Percentiles rank a stretch among this genome's conserved stretches.
Evolutionary conservation across 2,113 vertebrate genomes (phyloP).

Genomic region (Salvelinus alpinus): DNA sequence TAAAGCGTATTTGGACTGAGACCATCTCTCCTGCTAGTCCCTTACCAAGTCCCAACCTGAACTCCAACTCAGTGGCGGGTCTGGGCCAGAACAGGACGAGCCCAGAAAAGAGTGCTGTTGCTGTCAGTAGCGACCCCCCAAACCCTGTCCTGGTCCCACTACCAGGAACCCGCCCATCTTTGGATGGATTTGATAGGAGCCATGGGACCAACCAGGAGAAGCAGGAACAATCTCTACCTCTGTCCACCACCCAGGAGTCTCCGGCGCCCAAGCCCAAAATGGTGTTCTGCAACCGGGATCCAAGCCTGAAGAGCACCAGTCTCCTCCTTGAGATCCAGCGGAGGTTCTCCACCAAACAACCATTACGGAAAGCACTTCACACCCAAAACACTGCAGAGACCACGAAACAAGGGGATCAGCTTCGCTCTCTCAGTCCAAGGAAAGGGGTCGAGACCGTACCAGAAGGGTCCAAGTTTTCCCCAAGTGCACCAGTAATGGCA

Average conservation of each 20-base stretch:
- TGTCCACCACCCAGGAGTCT: background rate
- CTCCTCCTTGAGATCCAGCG: conserved; percentile 10
- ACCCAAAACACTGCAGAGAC: background rate
- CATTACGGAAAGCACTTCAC: background rate
- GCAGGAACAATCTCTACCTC: background rate
- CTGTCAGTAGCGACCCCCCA: conserved; percentile 63
- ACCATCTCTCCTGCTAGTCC: conserved; percentile 23
- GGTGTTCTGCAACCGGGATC: conserved; percentile 11
- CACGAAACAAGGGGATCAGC: background rate
- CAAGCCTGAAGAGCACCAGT: conserved; percentile 4
- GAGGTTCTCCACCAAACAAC: conserved; percentile 9
- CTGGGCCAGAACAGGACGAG: conserved; percentile 26
- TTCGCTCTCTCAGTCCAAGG: background rate
- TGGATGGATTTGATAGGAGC: background rate
- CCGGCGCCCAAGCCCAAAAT: conserved; percentile 11
- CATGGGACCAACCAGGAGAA: too few species aligned
- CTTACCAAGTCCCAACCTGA: background rate
- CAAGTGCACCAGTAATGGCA: background rate
- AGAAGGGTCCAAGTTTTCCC: conserved; percentile 10
- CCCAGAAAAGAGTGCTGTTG: conserved; percentile 37
- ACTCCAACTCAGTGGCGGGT: too few species aligned
- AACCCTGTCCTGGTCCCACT: conserved; percentile 68
- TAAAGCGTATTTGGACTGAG: background rate
- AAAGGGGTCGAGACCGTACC: conserved; percentile 18
- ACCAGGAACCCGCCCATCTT: background rate